Percentiles rank a stretch among this genome's conserved stretches.
Evolutionary conservation across 2,888 invertebrate genomes (phyloP).

Genomic region (Lissocephala sabroskyi): DNA sequence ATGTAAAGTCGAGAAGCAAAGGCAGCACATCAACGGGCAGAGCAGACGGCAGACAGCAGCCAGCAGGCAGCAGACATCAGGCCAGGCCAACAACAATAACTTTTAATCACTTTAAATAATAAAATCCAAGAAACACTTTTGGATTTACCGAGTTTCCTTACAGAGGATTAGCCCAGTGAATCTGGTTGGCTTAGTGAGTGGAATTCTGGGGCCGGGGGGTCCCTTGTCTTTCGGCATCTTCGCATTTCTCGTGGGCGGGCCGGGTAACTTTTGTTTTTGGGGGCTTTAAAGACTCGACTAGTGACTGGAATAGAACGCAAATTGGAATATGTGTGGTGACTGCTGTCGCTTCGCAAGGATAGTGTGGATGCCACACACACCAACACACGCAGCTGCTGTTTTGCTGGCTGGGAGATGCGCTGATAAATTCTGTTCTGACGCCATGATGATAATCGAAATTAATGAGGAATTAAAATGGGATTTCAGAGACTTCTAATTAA

Average conservation of each 20-base stretch:
- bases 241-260: neutral
- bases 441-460: constrained; percentile 49
- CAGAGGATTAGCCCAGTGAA: constrained; percentile 46
- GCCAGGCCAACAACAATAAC: constrained; percentile 33
- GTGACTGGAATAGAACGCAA: neutral
- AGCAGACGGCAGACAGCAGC: neutral
- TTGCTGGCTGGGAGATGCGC: constrained; percentile 33
- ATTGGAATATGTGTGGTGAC: neutral
- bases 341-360: constrained; percentile 10
- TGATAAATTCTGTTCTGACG: constrained; percentile 43
- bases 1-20: constrained; percentile 4
- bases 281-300: no score
- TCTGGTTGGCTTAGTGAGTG: constrained; percentile 42
- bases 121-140: constrained; percentile 58
- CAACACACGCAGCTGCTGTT: constrained; percentile 20
- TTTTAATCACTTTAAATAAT: constrained; percentile 63
- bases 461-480: constrained; percentile 53
- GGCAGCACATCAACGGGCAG: neutral
- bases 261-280: no score
- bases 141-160: constrained; percentile 52
- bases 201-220: constrained; percentile 15
- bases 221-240: constrained; percentile 19
- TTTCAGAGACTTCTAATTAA: constrained; percentile 41
- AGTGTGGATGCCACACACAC: no score
- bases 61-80: neutral